These are phyloP conservation scores for Muricea muricata DNA, from an alignment of 92 coral and sea anemone species.

Conservation along the genomic window DNA sequence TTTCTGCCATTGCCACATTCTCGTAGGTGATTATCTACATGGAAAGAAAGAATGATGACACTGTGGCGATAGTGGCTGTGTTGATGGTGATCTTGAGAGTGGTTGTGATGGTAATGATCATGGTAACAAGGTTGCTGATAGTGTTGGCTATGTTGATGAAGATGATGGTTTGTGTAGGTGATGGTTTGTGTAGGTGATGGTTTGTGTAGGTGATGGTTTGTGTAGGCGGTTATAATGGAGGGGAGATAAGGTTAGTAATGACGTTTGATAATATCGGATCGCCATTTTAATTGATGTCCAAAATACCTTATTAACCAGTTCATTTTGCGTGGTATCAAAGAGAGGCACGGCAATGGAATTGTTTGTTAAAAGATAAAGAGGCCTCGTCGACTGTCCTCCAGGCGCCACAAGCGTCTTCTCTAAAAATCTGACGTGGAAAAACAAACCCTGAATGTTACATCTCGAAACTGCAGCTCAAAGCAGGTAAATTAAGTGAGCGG, in stretches of 20 bases:
- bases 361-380: constrained; percentile 70
- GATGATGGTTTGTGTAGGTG: not conserved
- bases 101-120: not conserved
- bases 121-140: not conserved
- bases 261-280: not conserved
- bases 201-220: not conserved
- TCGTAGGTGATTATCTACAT: constrained; percentile 88
- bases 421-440: constrained; percentile 11
- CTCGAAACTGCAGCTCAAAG: not conserved
- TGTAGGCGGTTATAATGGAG: not conserved
- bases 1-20: constrained; percentile 93
- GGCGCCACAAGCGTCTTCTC: constrained; percentile 31
- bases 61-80: not conserved
- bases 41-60: not conserved
- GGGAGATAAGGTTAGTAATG: not conserved
- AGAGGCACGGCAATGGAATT: constrained; percentile 71
- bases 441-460: not conserved
- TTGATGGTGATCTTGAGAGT: not conserved
- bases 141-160: not conserved
- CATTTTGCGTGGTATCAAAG: constrained; percentile 78
- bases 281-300: not conserved
- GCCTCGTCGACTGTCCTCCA: constrained; percentile 32
- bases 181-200: not conserved
- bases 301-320: constrained; percentile 80
- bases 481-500: not conserved